Evolutionary conservation across 2,888 invertebrate species (phyloP).

Genomic region (Rhimphoctona megacephalus): DNA sequence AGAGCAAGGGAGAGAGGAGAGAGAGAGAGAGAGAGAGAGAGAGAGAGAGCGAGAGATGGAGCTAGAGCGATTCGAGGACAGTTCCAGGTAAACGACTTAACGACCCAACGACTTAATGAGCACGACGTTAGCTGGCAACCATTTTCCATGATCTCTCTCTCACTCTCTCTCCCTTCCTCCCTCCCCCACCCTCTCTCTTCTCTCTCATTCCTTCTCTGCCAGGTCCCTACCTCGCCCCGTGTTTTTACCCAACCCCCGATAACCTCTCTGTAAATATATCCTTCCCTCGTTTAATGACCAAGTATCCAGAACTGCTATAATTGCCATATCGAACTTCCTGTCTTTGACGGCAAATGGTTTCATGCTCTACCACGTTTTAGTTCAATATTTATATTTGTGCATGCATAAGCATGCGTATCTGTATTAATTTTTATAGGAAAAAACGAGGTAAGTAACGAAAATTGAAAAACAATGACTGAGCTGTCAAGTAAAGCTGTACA

Average conservation of each 20-base stretch:
- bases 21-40: constrained; percentile 29
- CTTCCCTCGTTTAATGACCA: constrained; percentile 66
- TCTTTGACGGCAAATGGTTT: constrained; percentile 50
- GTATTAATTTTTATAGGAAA: not conserved
- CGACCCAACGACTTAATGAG: constrained; percentile 67
- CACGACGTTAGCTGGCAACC: constrained; percentile 44
- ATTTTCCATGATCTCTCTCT: constrained; percentile 11
- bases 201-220: constrained; percentile 8
- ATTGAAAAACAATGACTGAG: not conserved
- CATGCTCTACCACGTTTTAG: constrained; percentile 33
- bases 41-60: constrained; percentile 16
- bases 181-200: no score
- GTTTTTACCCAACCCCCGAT: constrained; percentile 20
- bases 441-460: not conserved
- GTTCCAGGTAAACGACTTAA: constrained; percentile 66
- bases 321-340: constrained; percentile 66
- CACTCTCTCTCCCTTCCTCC: not conserved
- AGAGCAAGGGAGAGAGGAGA: constrained; percentile 28
- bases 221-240: not conserved
- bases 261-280: constrained; percentile 65
- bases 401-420: not conserved
- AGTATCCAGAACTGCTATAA: constrained; percentile 67
- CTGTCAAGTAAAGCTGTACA: not conserved
- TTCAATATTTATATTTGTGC: constrained; percentile 12
- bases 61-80: constrained; percentile 49